A percentile compares a stretch with the other conserved stretches of the same genome.
These are phyloP conservation scores for Triplophysa yarkandensis DNA, from an alignment of 2,797 vertebrate genomes.

Conservation along the genomic window DNA sequence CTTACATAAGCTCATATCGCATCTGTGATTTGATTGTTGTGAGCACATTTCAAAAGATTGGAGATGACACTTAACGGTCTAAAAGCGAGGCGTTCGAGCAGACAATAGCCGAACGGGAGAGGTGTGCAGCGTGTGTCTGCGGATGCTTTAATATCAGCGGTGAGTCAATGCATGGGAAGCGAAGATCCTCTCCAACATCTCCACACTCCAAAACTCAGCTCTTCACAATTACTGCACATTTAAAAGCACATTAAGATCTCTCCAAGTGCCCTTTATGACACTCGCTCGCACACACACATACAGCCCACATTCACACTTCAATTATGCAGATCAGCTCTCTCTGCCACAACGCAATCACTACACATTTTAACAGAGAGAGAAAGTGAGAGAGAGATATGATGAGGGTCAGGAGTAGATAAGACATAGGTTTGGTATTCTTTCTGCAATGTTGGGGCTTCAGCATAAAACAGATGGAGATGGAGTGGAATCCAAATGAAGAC, in stretches of 20 bases:
- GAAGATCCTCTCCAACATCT: conserved; percentile 69
- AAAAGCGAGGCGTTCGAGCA: conserved; percentile 40
- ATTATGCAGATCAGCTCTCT: conserved; percentile 63
- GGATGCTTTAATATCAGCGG: conserved; percentile 38
- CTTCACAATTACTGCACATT: conserved; percentile 69
- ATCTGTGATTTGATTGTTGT: conserved; percentile 43
- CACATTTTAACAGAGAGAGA: conserved; percentile 27
- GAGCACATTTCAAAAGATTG: conserved; percentile 34
- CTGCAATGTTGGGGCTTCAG: neutral
- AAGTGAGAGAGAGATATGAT: neutral
- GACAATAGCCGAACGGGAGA: conserved; percentile 40
- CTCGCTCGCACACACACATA: conserved; percentile 40
- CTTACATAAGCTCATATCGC: conserved; percentile 14
- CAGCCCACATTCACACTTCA: conserved; percentile 50
- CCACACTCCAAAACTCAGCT: conserved; percentile 61
- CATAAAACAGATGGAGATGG: neutral
- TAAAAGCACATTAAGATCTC: conserved; percentile 74
- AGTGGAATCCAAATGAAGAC: too few species aligned
- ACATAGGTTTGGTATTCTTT: neutral
- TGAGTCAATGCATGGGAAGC: conserved; percentile 31
- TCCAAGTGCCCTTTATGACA: conserved; percentile 68
- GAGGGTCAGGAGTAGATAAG: conserved; percentile 2
- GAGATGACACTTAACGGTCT: conserved; percentile 41
- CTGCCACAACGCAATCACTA: conserved; percentile 43
- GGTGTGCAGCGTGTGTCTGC: conserved; percentile 19